phyloP scores from a whole-genome alignment of 2,113 vertebrate genomes.

The zebrafish (Danio rerio) region DNA sequence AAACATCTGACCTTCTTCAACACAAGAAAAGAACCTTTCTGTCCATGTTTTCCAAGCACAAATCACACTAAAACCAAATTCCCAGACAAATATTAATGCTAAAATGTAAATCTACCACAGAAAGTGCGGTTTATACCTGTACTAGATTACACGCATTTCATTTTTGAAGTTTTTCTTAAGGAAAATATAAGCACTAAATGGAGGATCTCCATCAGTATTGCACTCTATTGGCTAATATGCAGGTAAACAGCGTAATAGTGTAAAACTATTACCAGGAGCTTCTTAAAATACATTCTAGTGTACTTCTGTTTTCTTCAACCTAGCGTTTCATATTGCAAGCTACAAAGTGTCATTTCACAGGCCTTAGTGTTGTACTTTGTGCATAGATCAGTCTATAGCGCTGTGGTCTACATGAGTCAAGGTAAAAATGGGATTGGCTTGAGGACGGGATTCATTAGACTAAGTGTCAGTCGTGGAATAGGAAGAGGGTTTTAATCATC shows the following conservation, averaged over 20 bases:
- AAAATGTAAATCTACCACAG: background rate
- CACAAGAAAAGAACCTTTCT: background rate
- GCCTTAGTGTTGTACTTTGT: conserved; percentile 41
- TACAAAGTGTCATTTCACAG: conserved; percentile 38
- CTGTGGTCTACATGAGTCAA: conserved; percentile 38
- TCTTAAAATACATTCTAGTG: conserved; percentile 28
- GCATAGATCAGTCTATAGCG: conserved; percentile 50
- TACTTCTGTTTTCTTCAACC: background rate
- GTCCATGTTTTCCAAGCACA: conserved; percentile 6
- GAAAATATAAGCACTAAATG: conserved; percentile 3
- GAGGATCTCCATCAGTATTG: conserved; percentile 1
- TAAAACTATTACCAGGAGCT: conserved; percentile 5
- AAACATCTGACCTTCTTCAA: background rate
- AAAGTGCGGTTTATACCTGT: background rate
- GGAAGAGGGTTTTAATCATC: conserved; percentile 53
- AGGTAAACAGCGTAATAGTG: conserved; percentile 30
- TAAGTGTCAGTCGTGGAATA: conserved; percentile 4
- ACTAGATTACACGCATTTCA: background rate
- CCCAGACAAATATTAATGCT: background rate
- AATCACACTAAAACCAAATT: conserved; percentile 13
- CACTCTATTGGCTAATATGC: conserved; percentile 19
- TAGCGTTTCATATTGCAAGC: conserved; percentile 25
- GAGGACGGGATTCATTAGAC: conserved; percentile 15
- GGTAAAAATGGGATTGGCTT: conserved; percentile 24
- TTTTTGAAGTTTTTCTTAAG: background rate